A percentile compares a stretch with the other conserved stretches of the same genome.
These are phyloP conservation scores for Rhodophaea formosa DNA, from an alignment of 2,888 invertebrate species.

Conservation along the genomic window DNA sequence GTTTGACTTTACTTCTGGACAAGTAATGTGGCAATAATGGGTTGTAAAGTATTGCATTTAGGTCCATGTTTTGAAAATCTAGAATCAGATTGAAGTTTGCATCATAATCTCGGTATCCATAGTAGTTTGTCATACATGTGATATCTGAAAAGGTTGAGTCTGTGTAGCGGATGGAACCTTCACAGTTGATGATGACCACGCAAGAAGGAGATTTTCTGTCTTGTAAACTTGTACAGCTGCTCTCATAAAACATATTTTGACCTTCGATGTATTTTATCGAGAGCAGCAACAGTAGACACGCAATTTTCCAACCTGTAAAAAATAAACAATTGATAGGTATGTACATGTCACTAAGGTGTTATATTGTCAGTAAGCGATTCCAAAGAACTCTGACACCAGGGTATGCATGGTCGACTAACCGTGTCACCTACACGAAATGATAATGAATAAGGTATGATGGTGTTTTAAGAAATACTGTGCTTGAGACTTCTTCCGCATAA, in stretches of 20 bases:
- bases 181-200: background rate
- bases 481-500: no score
- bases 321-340: background rate
- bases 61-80: background rate
- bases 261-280: background rate
- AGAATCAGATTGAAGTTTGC: background rate
- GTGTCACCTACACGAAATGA: no score
- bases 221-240: background rate
- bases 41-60: background rate
- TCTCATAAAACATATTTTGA: background rate
- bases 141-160: background rate
- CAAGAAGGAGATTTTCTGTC: background rate
- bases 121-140: background rate
- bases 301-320: background rate
- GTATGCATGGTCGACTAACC: no score
- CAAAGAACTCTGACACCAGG: no score
- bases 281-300: background rate
- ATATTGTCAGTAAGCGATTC: no score
- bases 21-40: background rate
- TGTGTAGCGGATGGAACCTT: background rate
- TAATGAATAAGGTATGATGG: no score
- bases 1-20: background rate
- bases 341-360: no score
- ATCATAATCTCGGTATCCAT: slow-evolving; percentile 2
- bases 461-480: no score